Conservation (phyloP, 1,140 invertebrate species). For the Maniola jurtina region DNA sequence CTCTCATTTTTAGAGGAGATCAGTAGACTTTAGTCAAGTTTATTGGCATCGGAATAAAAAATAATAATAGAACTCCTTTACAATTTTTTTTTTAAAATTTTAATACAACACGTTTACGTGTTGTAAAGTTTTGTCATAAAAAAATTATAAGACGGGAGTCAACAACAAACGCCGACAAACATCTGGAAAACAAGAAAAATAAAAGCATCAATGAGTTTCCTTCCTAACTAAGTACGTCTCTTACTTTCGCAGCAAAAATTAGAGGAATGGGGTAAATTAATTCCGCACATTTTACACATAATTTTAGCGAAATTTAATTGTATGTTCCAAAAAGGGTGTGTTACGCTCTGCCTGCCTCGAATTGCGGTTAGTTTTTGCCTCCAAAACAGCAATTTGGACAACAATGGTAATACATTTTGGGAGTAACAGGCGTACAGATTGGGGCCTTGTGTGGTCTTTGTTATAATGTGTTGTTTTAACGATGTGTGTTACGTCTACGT, state of each 20-base stretch:
- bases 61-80: too few relatives aligned
- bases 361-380: constrained; percentile 12
- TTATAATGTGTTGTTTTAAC: constrained; percentile 2
- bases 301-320: constrained; percentile 1
- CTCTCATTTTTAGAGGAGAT: too few relatives aligned
- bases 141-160: too few relatives aligned
- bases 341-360: neutral
- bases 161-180: too few relatives aligned
- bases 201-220: neutral
- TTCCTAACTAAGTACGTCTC: neutral
- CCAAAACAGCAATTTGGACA: constrained; percentile 1
- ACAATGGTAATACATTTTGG: constrained; percentile 9
- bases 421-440: neutral
- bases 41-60: too few relatives aligned
- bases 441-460: too few relatives aligned
- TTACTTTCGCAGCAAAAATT: neutral
- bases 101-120: too few relatives aligned
- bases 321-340: neutral
- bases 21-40: too few relatives aligned
- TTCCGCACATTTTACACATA: neutral
- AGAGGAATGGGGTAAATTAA: neutral
- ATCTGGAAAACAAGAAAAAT: too few relatives aligned
- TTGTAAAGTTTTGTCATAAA: too few relatives aligned
- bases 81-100: too few relatives aligned
- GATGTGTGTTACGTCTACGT: neutral